Base-by-base conservation (phyloP, 53 echinoderm and acorn worm species). In the Echinometra lucunter region DNA sequence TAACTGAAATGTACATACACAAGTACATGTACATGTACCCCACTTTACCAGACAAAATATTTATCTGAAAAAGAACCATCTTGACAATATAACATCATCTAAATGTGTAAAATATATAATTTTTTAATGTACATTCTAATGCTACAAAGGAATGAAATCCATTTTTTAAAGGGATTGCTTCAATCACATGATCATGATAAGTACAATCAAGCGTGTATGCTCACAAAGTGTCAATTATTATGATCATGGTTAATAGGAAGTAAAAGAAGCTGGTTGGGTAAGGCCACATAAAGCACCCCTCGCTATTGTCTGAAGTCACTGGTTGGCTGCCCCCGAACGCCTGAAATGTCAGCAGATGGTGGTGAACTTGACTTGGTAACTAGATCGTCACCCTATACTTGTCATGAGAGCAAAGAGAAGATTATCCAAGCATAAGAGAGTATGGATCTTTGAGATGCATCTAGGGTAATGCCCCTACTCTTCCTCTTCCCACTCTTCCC, bases 291-390 rank as follows among this genome's bases (percentile, higher is more conserved):
- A 85, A n/a, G 85, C 45, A 27, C 45, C 85, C 90, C 90, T 19
- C 58, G 6, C 90, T 55, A 90, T 60, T 37, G 60, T 60, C 28
- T 90, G 40, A 6, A 37, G 90, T 90, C 63, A 63, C 19, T 63
- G 21, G 58, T 63, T 37, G 4, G 28, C 85, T 49, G 27, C 58
- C 38, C 53, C 53, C 53, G 4, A 91, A 91, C n/a, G n/a, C 30
- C 27, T 21, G 27, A 91, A 91, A 91, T 28, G 28, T 45, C 69
- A 37, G 44, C 91, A 91, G 91, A 91, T 91, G 91, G 91, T 70
- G 21, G 45, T 91, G 91, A 91, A 91, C 91, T 91, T 91, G 91
- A 91, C 91, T 67, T 49, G 30, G 91, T 91, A 91, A 91, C 91
- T 25, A 25, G 91, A 91, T 91, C 91, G 45, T 66, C 91, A 91